Conservation (phyloP, 2,888 invertebrate genomes). For the Epiblema foenella region DNA sequence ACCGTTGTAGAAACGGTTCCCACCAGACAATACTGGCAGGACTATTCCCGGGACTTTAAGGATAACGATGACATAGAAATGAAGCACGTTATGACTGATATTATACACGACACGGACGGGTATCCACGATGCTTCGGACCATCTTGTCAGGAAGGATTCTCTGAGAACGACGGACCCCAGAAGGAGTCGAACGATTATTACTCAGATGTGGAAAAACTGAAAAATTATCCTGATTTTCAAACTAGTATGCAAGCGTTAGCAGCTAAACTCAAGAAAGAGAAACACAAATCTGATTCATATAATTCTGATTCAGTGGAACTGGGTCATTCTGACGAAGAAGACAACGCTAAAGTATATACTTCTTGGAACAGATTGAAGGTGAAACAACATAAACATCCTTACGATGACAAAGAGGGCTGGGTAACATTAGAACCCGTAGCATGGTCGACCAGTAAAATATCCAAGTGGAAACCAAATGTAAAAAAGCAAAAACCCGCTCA, state of each 20-base stretch:
- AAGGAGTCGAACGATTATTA: conserved; percentile 86
- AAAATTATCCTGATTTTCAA: conserved; percentile 71
- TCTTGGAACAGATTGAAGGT: conserved; percentile 83
- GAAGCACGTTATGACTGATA: conserved; percentile 75
- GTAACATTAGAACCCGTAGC: conserved; percentile 91
- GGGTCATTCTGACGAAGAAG: conserved; percentile 58
- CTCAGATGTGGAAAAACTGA: conserved; percentile 84
- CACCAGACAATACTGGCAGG: conserved; percentile 57
- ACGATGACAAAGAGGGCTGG: conserved; percentile 90
- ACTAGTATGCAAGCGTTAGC: conserved; percentile 74
- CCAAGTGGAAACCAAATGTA: conserved; percentile 90
- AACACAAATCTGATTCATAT: conserved; percentile 62
- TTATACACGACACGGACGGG: conserved; percentile 72
- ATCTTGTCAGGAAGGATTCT: conserved; percentile 73
- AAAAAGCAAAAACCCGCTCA: conserved; percentile 80
- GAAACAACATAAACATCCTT: conserved; percentile 85
- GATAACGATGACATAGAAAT: conserved; percentile 65
- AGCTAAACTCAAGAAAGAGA: conserved; percentile 79
- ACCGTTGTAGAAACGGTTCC: conserved; percentile 83
- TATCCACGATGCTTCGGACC: conserved; percentile 78
- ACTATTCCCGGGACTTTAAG: conserved; percentile 54
- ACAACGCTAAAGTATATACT: conserved; percentile 69
- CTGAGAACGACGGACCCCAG: conserved; percentile 72
- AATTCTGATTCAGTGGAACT: conserved; percentile 54
- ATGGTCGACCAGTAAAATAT: conserved; percentile 92